Evolutionary conservation across 2,797 vertebrate genomes (phyloP), one percentile per base, ranked within the genome.

Genomic region (Tenualosa ilisha): DNA sequence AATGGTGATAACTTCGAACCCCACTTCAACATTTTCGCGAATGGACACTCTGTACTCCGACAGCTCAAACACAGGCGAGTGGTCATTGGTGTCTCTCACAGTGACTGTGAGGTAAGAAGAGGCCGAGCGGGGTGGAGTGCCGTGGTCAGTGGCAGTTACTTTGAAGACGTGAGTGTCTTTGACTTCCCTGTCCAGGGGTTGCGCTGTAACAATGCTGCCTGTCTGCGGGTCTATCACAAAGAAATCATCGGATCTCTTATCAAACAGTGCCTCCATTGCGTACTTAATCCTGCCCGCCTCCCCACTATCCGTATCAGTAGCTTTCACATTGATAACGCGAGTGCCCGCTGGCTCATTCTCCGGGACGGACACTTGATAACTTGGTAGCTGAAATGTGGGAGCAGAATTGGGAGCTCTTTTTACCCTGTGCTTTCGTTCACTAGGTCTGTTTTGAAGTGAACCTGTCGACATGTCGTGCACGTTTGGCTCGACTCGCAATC

Each of bases 41-140:
- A 99, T 97, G 85, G 88, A 95, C 13, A 97, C 97, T 0, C 95
- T 92, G 88, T 99, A 99, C 86, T 98, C 97, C 0, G 93, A 96
- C 90, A 97, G 97, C 91, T 99, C 98, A 46, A 99, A 99, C 49
- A 97, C 95, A 0, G 98, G 98, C 2, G 91, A 90, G 11, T 99
- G 98, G 91, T 99, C 98, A 0, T 99, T 99, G 59, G 97, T 97
- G 94, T 99, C 98, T 1, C 97, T 97, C 79, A 99, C 97, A 0
- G 97, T 98, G 89, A 99, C 96, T 0, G 97, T 99, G 85, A 99
- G 94, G 88, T 95, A 97, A 72, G 97, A 95, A 4, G 94, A 96
- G 0, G 96, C 96, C 1, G 95, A 94, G 86, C 96, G 96, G 81
- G 91, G 93, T 0, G 97, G 98, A 0, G 90, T 91, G 31, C 98